These are phyloP conservation scores for Cerceris ruficornis DNA, from an alignment of 2,888 invertebrate genomes.

Conservation along the genomic window DNA sequence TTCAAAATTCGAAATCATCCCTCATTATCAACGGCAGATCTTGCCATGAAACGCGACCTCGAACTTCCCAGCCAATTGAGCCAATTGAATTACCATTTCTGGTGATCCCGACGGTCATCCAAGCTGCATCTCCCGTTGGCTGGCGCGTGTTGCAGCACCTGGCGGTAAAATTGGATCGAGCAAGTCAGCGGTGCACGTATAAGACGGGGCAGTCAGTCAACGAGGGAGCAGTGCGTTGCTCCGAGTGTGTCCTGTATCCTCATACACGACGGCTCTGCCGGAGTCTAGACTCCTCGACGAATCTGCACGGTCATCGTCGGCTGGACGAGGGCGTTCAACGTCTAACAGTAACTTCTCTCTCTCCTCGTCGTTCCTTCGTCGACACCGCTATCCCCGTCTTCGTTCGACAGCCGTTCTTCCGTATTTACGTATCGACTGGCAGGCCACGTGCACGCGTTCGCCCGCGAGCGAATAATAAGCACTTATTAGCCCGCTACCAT, in stretches of 20 bases:
- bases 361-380: constrained; percentile 19
- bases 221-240: constrained; percentile 32
- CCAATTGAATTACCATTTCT: too few relatives aligned
- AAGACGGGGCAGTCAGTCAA: constrained; percentile 22
- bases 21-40: too few relatives aligned
- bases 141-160: constrained; percentile 33
- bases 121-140: neutral
- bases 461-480: constrained; percentile 62
- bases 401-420: constrained; percentile 49
- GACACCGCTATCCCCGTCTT: neutral
- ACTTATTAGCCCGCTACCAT: constrained; percentile 73
- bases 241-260: constrained; percentile 36
- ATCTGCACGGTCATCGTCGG: constrained; percentile 64
- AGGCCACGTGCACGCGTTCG: constrained; percentile 45
- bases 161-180: constrained; percentile 51
- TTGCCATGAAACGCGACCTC: too few relatives aligned
- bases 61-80: too few relatives aligned
- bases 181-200: constrained; percentile 30
- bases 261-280: constrained; percentile 39
- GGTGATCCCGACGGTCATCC: neutral
- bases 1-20: too few relatives aligned
- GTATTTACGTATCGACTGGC: constrained; percentile 56
- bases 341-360: constrained; percentile 64
- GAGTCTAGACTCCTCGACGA: constrained; percentile 56
- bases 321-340: constrained; percentile 50